Percentiles rank a stretch among this genome's conserved stretches.
These are phyloP conservation scores for Argyra leucocephala DNA, from an alignment of 2,888 invertebrate genomes.

Conservation along the genomic window DNA sequence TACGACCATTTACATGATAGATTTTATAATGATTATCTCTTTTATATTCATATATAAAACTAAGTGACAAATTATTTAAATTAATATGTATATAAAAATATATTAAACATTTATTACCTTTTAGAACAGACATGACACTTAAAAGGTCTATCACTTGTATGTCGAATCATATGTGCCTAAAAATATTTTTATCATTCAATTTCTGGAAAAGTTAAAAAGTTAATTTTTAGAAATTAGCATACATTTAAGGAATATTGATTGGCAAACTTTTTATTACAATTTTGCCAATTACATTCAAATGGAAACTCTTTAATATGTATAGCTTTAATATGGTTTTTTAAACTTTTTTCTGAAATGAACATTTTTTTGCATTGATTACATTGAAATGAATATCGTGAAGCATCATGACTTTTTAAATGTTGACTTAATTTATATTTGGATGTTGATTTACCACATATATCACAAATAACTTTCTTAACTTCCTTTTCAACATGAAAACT, in stretches of 20 bases:
- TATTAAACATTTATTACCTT: not conserved
- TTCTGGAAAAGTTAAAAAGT: too few species aligned
- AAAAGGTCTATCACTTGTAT: conserved; percentile 8
- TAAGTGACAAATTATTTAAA: not conserved
- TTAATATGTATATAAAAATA: not conserved
- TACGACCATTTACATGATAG: conserved; percentile 9
- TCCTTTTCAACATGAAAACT: not conserved
- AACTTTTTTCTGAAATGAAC: conserved; percentile 8
- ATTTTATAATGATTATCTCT: conserved; percentile 5
- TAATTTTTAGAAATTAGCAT: not conserved
- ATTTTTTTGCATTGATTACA: not conserved
- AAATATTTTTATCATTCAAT: not conserved
- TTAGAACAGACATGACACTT: not conserved
- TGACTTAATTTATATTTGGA: conserved; percentile 2
- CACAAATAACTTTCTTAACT: not conserved
- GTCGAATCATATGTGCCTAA: not conserved
- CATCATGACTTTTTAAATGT: conserved; percentile 4
- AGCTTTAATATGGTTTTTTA: conserved; percentile 1
- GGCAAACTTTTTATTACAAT: conserved; percentile 7
- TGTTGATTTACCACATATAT: conserved; percentile 3
- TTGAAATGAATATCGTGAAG: not conserved
- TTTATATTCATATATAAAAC: not conserved
- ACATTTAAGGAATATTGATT: not conserved
- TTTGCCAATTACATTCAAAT: not conserved
- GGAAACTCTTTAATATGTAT: not conserved